Conservation (phyloP, 1,140 invertebrate genomes). For the Dinoponera quadriceps region DNA sequence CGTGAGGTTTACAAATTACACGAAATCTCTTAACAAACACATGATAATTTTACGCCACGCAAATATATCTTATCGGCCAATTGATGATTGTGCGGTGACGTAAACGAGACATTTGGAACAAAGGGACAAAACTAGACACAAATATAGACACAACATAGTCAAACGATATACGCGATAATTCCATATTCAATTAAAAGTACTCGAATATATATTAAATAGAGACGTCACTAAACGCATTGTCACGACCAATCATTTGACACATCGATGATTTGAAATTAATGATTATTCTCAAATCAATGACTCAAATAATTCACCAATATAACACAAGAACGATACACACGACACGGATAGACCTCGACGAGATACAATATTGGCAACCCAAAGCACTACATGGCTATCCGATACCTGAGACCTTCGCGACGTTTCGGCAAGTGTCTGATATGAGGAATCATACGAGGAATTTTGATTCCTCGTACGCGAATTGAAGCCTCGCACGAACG, state of each 20-base stretch:
- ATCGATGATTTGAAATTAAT: not conserved
- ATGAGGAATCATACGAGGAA: slow-evolving; percentile 71
- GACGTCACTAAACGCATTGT: not conserved
- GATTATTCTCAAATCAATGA: slow-evolving; percentile 41
- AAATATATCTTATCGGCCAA: slow-evolving; percentile 1
- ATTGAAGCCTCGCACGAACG: slow-evolving; percentile 77
- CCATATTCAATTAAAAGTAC: slow-evolving; percentile 27
- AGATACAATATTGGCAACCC: slow-evolving; percentile 62
- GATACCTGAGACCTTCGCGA: slow-evolving; percentile 65
- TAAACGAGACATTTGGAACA: slow-evolving; percentile 15
- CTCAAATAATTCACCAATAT: slow-evolving; percentile 30
- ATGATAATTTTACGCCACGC: not conserved
- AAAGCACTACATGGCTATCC: slow-evolving; percentile 55
- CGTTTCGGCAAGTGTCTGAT: slow-evolving; percentile 72
- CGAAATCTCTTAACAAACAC: slow-evolving; percentile 15
- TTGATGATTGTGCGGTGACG: not conserved
- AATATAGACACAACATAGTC: not conserved
- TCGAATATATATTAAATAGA: slow-evolving; percentile 1
- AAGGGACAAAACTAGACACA: slow-evolving; percentile 4
- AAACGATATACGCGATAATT: not conserved
- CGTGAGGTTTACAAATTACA: not conserved
- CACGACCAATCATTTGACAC: not conserved
- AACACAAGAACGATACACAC: slow-evolving; percentile 45
- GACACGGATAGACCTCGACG: slow-evolving; percentile 64
- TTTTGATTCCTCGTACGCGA: slow-evolving; percentile 59